Conservation (phyloP, 2,797 vertebrate species). For the Periparus ater region DNA sequence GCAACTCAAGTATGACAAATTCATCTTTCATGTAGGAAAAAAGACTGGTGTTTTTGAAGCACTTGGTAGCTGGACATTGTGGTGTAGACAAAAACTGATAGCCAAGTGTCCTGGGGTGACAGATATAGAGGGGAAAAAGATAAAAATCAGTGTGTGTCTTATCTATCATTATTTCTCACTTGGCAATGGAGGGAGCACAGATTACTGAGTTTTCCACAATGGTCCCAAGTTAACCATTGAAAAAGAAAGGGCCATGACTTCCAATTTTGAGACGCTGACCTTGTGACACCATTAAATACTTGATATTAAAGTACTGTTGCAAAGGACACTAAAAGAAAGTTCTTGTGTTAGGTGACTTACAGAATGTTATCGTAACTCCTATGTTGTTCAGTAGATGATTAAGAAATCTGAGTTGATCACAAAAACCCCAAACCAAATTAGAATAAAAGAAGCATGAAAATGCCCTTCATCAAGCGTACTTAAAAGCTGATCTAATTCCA, state of each 20-base stretch:
- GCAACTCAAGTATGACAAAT: not conserved
- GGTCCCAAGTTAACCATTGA: constrained; percentile 35
- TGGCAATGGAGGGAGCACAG: not conserved
- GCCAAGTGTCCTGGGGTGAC: not conserved
- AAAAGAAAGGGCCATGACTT: constrained; percentile 39
- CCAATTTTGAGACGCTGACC: constrained; percentile 38
- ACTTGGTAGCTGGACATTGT: not conserved
- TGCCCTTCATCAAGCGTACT: not conserved
- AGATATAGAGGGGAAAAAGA: not conserved
- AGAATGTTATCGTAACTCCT: not conserved
- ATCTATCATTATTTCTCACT: constrained; percentile 8
- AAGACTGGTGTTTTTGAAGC: constrained; percentile 5
- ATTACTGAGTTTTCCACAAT: constrained; percentile 23
- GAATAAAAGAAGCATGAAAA: not conserved
- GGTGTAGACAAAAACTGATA: not conserved
- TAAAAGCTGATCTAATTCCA: constrained; percentile 10
- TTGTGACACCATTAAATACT: constrained; percentile 54
- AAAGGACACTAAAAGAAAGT: constrained; percentile 2
- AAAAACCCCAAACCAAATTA: not conserved
- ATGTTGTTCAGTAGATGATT: not conserved
- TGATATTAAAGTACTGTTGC: constrained; percentile 19
- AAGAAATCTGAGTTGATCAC: not conserved
- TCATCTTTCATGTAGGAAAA: not conserved
- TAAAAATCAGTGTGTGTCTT: not conserved
- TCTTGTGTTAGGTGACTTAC: not conserved